phyloP scores from a whole-genome alignment of 2,113 vertebrate species.

The Aegotheles bennettii region DNA sequence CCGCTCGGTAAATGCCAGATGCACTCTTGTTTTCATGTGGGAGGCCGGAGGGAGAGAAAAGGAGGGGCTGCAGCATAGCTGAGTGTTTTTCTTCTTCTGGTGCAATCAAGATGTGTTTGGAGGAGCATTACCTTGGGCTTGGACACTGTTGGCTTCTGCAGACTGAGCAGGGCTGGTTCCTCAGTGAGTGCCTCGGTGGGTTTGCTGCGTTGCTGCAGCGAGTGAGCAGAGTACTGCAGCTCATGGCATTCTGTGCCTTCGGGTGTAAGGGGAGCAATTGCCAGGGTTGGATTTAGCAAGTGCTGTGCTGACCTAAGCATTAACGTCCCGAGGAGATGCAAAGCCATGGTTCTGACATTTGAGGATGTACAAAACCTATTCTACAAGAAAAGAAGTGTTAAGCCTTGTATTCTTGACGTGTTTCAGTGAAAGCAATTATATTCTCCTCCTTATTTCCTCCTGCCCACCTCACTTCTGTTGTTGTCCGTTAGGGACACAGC shows the following conservation, averaged over 20 bases:
- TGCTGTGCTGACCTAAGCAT: not conserved
- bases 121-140: not conserved
- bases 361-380: not conserved
- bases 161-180: too few relatives aligned
- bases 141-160: not conserved
- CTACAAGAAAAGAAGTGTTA: not conserved
- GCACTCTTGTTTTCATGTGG: conserved; percentile 45
- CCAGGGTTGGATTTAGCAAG: not conserved
- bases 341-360: not conserved
- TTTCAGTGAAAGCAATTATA: not conserved
- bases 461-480: not conserved
- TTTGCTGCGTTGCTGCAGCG: not conserved
- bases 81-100: not conserved
- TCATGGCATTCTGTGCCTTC: accelerated
- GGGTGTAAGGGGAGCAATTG: not conserved
- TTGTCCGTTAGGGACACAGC: not conserved
- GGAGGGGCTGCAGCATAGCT: not conserved
- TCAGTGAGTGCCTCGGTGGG: not conserved
- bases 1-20: conserved; percentile 60
- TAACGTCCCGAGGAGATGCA: not conserved
- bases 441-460: not conserved
- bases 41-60: not conserved
- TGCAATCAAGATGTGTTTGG: not conserved
- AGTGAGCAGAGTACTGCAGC: accelerated
- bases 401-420: not conserved